Evolutionary conservation across 2,888 invertebrate species (phyloP).

Genomic region (Eledona agricola): DNA sequence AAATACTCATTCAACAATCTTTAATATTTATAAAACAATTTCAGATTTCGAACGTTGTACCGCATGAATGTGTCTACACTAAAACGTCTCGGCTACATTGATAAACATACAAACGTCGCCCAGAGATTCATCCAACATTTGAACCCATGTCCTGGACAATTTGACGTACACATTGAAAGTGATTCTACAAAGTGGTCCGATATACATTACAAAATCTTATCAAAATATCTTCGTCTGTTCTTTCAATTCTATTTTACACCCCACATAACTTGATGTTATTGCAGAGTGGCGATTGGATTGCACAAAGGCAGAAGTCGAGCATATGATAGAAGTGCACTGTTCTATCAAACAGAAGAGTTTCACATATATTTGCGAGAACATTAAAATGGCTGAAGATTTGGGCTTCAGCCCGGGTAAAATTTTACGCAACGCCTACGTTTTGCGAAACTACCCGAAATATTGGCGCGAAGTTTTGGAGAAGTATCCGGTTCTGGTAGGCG

Average conservation of each 20-base stretch:
- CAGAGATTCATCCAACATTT: conserved; percentile 56
- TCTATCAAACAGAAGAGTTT: conserved; percentile 63
- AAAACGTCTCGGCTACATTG: conserved; percentile 61
- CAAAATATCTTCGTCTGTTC: conserved; percentile 54
- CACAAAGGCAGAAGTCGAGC: conserved; percentile 54
- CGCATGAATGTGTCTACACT: conserved; percentile 35
- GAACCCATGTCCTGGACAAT: conserved; percentile 44
- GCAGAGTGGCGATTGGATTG: conserved; percentile 61
- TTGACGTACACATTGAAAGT: conserved; percentile 35
- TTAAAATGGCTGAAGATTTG: conserved; percentile 67
- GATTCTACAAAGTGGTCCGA: conserved; percentile 52
- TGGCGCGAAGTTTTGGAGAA: conserved; percentile 66
- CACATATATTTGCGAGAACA: conserved; percentile 64
- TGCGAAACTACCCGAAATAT: conserved; percentile 69
- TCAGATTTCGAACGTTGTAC: conserved; percentile 37
- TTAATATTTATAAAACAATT: background rate
- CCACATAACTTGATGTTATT: conserved; percentile 4
- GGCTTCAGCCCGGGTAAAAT: conserved; percentile 67
- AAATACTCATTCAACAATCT: conserved; percentile 44
- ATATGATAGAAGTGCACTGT: conserved; percentile 57
- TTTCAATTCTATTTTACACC: conserved; percentile 3
- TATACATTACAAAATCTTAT: conserved; percentile 51
- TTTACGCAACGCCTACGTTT: conserved; percentile 68
- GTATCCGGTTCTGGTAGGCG: conserved; percentile 66
- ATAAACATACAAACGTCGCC: conserved; percentile 58